Conservation (phyloP, 2,888 invertebrate species). For the Coelinius sp. region DNA sequence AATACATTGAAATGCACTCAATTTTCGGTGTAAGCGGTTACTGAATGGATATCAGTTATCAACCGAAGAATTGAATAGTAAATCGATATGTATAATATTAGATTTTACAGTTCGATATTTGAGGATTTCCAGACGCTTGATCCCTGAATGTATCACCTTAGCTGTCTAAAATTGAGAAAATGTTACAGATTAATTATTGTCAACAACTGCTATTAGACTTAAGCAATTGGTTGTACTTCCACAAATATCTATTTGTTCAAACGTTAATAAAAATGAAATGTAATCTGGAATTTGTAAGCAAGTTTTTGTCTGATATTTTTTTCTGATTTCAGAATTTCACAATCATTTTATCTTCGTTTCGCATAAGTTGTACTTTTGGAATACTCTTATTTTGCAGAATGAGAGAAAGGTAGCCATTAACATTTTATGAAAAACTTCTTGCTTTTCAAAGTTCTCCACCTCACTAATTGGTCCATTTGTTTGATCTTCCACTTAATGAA, state of each 20-base stretch:
- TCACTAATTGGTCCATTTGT: not conserved
- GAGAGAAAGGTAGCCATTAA: not conserved
- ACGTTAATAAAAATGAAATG: not conserved
- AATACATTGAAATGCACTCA: no score
- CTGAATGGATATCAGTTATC: no score
- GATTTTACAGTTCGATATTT: no score
- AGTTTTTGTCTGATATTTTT: not conserved
- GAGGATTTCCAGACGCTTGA: no score
- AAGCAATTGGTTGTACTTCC: not conserved
- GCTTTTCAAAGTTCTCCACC: not conserved
- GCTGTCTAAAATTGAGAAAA: no score
- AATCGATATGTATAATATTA: no score
- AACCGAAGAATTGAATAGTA: no score
- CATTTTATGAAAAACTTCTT: slow-evolving; percentile 1
- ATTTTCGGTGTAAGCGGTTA: no score
- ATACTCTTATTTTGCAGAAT: not conserved
- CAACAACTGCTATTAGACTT: no score
- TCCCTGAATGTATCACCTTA: no score
- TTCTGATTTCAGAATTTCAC: not conserved
- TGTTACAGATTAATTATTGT: no score
- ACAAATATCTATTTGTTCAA: not conserved
- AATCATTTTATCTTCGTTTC: not conserved
- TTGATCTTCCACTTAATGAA: not conserved
- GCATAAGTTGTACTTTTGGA: not conserved
- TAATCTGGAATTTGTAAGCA: not conserved